Evolutionary conservation across 2,113 vertebrate species (phyloP).

Genomic region (Prochilodus magdalenae): DNA sequence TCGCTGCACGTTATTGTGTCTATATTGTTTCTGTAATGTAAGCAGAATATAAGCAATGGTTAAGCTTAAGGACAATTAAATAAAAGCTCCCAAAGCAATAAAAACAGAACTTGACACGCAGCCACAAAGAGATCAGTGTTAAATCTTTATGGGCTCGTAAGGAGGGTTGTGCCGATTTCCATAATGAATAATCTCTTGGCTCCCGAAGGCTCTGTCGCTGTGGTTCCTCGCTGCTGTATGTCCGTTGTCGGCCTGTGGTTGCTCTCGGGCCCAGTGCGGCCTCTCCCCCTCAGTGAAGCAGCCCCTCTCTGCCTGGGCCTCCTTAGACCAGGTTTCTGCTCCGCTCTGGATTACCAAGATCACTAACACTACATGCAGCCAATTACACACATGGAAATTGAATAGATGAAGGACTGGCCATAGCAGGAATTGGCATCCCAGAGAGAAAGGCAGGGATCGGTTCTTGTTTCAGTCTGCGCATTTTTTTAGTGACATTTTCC

Average conservation of each 20-base stretch:
- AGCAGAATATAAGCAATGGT: conserved; percentile 80
- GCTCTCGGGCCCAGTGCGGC: conserved; percentile 36
- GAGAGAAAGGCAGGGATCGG: conserved; percentile 47
- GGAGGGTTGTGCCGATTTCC: conserved; percentile 79
- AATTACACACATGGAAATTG: conserved; percentile 63
- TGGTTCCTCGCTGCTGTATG: conserved; percentile 54
- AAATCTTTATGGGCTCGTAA: conserved; percentile 83
- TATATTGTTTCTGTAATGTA: conserved; percentile 78
- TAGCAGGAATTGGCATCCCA: conserved; percentile 42
- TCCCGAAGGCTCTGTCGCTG: conserved; percentile 65
- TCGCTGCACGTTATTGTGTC: conserved; percentile 80
- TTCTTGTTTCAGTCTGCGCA: conserved; percentile 41
- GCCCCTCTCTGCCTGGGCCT: conserved; percentile 36
- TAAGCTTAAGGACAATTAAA: conserved; percentile 88
- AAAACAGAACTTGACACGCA: conserved; percentile 73
- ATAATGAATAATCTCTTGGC: conserved; percentile 68
- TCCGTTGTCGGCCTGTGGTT: conserved; percentile 61
- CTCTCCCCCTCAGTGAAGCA: conserved; percentile 46
- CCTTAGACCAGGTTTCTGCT: conserved; percentile 45
- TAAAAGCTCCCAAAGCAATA: conserved; percentile 77
- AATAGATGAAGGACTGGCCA: conserved; percentile 56
- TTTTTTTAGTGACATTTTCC: conserved; percentile 31
- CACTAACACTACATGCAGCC: conserved; percentile 61
- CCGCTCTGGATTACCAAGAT: conserved; percentile 58
- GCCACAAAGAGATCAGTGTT: conserved; percentile 78